These are phyloP conservation scores for Eremobia ochroleuca DNA, from an alignment of 2,888 invertebrate species.

Conservation along the genomic window DNA sequence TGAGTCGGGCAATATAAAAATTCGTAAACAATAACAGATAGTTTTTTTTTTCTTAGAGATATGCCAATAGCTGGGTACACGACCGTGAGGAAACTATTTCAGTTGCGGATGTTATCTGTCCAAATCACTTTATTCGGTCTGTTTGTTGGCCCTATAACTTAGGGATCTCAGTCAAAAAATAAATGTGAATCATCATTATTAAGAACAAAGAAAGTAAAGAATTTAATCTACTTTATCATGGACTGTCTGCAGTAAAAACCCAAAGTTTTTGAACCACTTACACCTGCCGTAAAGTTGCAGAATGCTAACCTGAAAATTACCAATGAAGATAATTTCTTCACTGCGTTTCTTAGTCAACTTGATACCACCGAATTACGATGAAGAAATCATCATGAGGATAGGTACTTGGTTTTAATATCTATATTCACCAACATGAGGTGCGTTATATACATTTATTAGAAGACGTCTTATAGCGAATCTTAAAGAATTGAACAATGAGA, in stretches of 20 bases:
- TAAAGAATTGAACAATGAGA: neutral
- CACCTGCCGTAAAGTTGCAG: neutral
- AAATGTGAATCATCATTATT: neutral
- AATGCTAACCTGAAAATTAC: neutral
- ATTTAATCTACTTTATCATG: neutral
- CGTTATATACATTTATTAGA: neutral
- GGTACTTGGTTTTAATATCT: neutral
- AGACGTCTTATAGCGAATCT: neutral
- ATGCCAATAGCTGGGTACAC: conserved; percentile 26
- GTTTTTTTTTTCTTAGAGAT: neutral
- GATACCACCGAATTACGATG: neutral
- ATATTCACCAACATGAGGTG: neutral
- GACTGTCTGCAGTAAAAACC: neutral
- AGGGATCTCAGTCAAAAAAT: neutral
- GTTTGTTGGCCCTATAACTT: conserved; percentile 31
- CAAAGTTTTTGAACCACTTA: neutral
- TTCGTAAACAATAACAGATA: neutral
- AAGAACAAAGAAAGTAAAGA: neutral
- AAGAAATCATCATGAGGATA: neutral
- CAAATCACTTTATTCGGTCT: conserved; percentile 43
- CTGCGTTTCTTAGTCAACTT: neutral
- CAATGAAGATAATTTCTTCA: neutral
- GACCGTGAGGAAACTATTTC: conserved; percentile 48
- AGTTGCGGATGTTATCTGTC: conserved; percentile 40
- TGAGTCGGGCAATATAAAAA: too few species aligned